A percentile compares a stretch with the other conserved stretches of the same genome.
These are phyloP conservation scores for Chionis minor DNA, from an alignment of 2,113 vertebrate genomes.

Conservation along the genomic window DNA sequence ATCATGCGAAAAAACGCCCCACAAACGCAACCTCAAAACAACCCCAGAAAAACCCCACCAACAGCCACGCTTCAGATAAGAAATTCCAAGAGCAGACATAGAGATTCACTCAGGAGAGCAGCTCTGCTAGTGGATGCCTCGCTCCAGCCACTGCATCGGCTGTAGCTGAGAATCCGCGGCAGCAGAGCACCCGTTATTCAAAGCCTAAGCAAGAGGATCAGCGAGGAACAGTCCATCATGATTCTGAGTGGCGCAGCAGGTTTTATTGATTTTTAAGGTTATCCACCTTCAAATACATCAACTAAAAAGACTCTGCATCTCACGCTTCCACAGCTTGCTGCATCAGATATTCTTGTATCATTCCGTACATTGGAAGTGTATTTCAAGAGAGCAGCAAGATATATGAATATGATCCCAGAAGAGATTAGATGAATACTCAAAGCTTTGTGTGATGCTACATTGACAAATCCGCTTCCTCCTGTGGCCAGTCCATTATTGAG, in stretches of 20 bases:
- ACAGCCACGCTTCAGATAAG: neutral
- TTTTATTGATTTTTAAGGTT: slow-evolving; percentile 51
- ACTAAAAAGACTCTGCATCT: neutral
- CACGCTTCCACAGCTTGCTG: neutral
- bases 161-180: neutral
- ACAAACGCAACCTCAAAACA: neutral
- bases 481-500: neutral
- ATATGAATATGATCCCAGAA: neutral
- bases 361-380: neutral
- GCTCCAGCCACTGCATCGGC: neutral
- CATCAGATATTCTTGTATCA: neutral
- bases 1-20: neutral
- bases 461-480: neutral
- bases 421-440: neutral
- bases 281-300: slow-evolving; percentile 20
- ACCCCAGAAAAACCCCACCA: rapidly evolving
- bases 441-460: neutral
- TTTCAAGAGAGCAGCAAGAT: slow-evolving; percentile 11
- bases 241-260: neutral
- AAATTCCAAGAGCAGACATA: neutral
- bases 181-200: neutral
- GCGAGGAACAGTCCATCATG: neutral
- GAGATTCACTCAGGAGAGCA: neutral
- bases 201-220: neutral
- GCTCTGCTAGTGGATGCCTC: neutral